A percentile compares a stretch with the other conserved stretches of the same genome.
Evolutionary conservation across 2,888 invertebrate genomes (phyloP).

Genomic region (Lagria hirta): DNA sequence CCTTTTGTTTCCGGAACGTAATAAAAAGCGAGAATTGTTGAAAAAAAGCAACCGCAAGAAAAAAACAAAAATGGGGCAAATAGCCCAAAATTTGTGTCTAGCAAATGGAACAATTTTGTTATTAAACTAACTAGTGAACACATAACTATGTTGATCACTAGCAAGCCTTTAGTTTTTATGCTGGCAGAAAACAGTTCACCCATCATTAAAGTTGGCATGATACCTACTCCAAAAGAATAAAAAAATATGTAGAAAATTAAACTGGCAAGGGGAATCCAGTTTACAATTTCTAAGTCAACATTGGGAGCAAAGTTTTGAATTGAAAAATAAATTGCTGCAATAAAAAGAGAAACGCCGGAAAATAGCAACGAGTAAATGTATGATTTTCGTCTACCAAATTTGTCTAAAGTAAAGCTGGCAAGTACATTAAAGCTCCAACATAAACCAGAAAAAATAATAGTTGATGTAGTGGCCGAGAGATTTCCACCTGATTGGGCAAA

Average conservation of each 20-base stretch:
- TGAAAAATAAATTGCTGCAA: slow-evolving; percentile 39
- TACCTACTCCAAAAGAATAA: slow-evolving; percentile 39
- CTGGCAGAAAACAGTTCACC: slow-evolving; percentile 44
- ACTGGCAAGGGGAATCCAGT: slow-evolving; percentile 45
- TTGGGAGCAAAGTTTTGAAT: slow-evolving; percentile 27
- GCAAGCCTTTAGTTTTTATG: slow-evolving; percentile 44
- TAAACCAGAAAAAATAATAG: slow-evolving; percentile 35
- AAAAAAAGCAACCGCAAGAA: slow-evolving; percentile 35
- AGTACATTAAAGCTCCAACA: slow-evolving; percentile 30
- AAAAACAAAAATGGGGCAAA: slow-evolving; percentile 45
- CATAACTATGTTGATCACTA: slow-evolving; percentile 37
- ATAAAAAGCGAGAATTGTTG: slow-evolving; percentile 38
- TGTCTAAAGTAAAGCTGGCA: slow-evolving; percentile 35
- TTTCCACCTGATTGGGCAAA: slow-evolving; percentile 46
- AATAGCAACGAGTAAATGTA: slow-evolving; percentile 36
- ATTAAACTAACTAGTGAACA: slow-evolving; percentile 32
- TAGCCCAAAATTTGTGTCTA: slow-evolving; percentile 41
- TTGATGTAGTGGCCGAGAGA: slow-evolving; percentile 40
- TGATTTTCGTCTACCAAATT: slow-evolving; percentile 34
- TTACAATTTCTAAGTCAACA: slow-evolving; percentile 31
- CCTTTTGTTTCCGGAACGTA: slow-evolving; percentile 49
- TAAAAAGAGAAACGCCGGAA: slow-evolving; percentile 31
- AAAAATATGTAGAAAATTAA: slow-evolving; percentile 39
- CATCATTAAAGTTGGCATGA: slow-evolving; percentile 44
- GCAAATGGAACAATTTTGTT: slow-evolving; percentile 43